Percentiles rank a stretch among this genome's conserved stretches.
Conservation (phyloP, 2,113 vertebrate species). For the Periophthalmus modestus region DNA sequence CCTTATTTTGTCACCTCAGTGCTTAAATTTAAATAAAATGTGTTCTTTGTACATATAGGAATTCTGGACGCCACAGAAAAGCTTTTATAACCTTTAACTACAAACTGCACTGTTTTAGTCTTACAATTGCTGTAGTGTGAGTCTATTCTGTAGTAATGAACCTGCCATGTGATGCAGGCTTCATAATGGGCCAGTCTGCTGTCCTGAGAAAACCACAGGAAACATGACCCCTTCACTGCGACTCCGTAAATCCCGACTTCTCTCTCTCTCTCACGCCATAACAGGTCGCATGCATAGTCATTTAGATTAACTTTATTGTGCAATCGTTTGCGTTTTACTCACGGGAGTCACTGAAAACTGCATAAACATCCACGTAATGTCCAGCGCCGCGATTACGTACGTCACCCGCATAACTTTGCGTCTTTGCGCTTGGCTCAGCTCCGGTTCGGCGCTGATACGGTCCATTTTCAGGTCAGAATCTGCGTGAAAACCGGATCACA, state of each 20-base stretch:
- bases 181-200: too few relatives aligned
- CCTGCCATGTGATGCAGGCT: too few relatives aligned
- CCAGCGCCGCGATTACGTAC: constrained; percentile 72
- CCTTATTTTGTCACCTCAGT: too few relatives aligned
- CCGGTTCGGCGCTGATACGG: background rate
- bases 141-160: too few relatives aligned
- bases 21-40: too few relatives aligned
- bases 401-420: constrained; percentile 45
- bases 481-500: background rate
- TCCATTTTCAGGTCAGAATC: background rate
- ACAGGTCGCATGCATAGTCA: background rate
- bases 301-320: background rate
- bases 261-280: background rate
- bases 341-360: constrained; percentile 79
- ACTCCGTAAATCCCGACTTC: background rate
- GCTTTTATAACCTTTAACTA: too few relatives aligned
- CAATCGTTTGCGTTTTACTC: constrained; percentile 31
- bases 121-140: too few relatives aligned
- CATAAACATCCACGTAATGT: constrained; percentile 77
- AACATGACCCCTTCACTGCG: background rate
- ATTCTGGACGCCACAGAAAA: too few relatives aligned
- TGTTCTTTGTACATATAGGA: too few relatives aligned
- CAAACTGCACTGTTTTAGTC: too few relatives aligned
- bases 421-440: background rate
- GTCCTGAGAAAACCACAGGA: background rate